Evolutionary conservation across 2,888 invertebrate species (phyloP).

Genomic region (Hirudinaria manillensis): DNA sequence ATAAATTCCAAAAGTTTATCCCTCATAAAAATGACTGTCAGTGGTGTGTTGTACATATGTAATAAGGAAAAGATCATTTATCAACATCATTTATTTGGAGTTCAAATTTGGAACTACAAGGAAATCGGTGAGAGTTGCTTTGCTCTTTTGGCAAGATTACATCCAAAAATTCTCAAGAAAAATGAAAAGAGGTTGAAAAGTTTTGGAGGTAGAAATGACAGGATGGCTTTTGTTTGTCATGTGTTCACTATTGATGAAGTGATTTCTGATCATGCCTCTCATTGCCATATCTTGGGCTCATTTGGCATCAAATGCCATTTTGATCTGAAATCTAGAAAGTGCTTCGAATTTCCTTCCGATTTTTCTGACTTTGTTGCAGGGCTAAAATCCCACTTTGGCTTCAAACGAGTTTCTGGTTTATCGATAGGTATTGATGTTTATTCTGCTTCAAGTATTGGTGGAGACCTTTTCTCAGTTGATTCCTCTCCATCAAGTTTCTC

Average conservation of each 20-base stretch:
- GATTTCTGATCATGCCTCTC: not conserved
- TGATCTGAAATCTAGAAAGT: not conserved
- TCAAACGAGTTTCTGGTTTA: not conserved
- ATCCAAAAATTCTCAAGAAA: not conserved
- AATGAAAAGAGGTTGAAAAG: too few species aligned
- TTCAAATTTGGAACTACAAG: not conserved
- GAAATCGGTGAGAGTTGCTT: constrained; percentile 6
- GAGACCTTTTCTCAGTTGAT: not conserved
- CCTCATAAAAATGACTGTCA: not conserved
- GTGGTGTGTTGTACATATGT: not conserved
- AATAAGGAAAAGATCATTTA: not conserved
- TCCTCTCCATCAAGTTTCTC: not conserved
- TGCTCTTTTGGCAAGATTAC: not conserved
- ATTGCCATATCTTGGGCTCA: not conserved
- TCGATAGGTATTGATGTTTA: too few species aligned
- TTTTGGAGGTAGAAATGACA: not conserved
- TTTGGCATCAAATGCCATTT: not conserved
- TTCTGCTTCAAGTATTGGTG: too few species aligned
- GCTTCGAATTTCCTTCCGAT: not conserved
- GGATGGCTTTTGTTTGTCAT: constrained; percentile 1
- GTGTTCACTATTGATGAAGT: not conserved
- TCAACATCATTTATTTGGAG: not conserved
- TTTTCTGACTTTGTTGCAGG: not conserved
- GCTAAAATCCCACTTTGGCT: not conserved
- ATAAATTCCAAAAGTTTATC: not conserved